Evolutionary conservation across 2,888 invertebrate species (phyloP).

Genomic region (Mongoloraphidia duomilia): DNA sequence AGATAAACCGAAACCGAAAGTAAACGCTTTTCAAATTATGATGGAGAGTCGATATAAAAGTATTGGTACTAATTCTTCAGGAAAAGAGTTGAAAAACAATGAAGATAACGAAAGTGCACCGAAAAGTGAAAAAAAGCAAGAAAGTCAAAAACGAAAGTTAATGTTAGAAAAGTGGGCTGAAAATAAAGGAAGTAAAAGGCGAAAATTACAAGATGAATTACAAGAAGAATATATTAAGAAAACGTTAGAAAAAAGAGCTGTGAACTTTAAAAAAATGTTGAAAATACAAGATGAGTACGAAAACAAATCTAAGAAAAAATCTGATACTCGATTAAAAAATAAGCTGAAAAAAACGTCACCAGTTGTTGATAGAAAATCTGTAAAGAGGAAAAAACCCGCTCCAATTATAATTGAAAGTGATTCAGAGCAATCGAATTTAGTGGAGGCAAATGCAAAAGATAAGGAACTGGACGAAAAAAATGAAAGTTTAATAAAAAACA

Average conservation of each 20-base stretch:
- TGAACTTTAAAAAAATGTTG: slow-evolving; percentile 37
- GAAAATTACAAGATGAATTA: slow-evolving; percentile 40
- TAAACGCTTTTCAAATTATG: slow-evolving; percentile 47
- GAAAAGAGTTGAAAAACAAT: slow-evolving; percentile 33
- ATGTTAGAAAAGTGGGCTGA: slow-evolving; percentile 47
- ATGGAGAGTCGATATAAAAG: slow-evolving; percentile 51
- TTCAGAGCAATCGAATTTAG: slow-evolving; percentile 1
- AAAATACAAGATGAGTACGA: slow-evolving; percentile 21
- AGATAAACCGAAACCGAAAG: slow-evolving; percentile 4
- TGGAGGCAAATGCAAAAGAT: too few relatives aligned
- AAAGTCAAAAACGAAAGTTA: slow-evolving; percentile 31
- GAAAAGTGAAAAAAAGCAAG: slow-evolving; percentile 16
- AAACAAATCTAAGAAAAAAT: slow-evolving; percentile 4
- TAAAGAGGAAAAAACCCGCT: not conserved
- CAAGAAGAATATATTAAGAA: slow-evolving; percentile 40
- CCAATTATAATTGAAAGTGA: slow-evolving; percentile 5
- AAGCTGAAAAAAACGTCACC: not conserved
- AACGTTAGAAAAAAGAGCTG: slow-evolving; percentile 45
- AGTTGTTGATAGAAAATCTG: too few relatives aligned
- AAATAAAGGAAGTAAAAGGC: slow-evolving; percentile 42
- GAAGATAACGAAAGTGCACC: slow-evolving; percentile 23
- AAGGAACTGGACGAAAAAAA: not conserved
- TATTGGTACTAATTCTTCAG: slow-evolving; percentile 47
- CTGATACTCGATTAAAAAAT: not conserved
- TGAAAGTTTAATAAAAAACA: slow-evolving; percentile 5